Base-by-base conservation (phyloP, 1,140 invertebrate genomes). In the Hyles vespertilio region DNA sequence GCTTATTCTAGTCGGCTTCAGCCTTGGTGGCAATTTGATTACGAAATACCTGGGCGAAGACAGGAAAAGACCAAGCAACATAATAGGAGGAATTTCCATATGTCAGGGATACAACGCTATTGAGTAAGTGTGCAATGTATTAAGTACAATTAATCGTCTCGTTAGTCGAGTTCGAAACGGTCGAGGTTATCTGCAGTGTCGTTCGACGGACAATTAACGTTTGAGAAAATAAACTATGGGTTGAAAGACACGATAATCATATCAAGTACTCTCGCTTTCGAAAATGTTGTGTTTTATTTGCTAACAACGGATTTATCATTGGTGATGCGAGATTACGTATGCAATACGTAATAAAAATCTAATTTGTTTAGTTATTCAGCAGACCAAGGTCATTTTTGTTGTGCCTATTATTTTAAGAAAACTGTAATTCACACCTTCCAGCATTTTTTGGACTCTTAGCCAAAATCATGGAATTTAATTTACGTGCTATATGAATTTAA, bases 21-120 rank as follows among this genome's bases (percentile, higher is more conserved):
- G 96, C 85, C 92, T 98, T 81, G 96, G 96, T 43, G 96, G 94
- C 4, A 98, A 97, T 90, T 89, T 97, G 49, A 93, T 98, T 3
- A 94, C 95, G 1, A 98, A 98, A 87, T 98, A 97, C 81, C 89
- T 97, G 68, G 96, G 96, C 6, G 96, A 98, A 89, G 86, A 89
- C 40, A 85, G 90, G 60, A 90, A 91, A 50, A 91, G 92, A 65
- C 91, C 94, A 12, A 63, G 81, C 7, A 93, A 93, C 69, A 94
- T 98, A 36, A 94, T 98, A 61, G 95, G 95, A 54, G 96, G 94
- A 4, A 94, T 98, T 68, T 97, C 96, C 7, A 94, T 98, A 69
- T 97, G 96, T 78, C 96, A 98, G 89, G 96, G 96, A 62, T 98
- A 98, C 80, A 95, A 96, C 89, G 95, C 96, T 48, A 92, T 94